phyloP scores from a whole-genome alignment of 2,113 vertebrate genomes.

The Aldabrachelys gigantea region DNA sequence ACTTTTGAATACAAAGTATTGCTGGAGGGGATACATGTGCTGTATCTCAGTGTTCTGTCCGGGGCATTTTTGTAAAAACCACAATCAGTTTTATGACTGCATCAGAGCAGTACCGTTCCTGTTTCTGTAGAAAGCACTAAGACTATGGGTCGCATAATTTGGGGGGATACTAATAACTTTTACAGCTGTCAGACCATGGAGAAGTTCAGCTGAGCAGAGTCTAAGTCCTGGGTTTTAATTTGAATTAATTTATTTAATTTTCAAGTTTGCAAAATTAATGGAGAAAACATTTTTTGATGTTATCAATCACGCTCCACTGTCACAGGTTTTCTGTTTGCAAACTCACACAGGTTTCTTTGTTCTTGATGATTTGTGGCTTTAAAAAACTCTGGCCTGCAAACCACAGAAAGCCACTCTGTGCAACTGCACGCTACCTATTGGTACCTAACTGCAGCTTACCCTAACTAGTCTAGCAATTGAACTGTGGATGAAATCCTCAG shows the following conservation, averaged over 20 bases:
- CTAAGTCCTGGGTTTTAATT: neutral
- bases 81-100: conserved; percentile 1
- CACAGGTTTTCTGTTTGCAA: conserved; percentile 35
- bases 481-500: neutral
- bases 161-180: conserved; percentile 1
- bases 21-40: neutral
- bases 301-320: conserved; percentile 32
- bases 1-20: conserved; percentile 54
- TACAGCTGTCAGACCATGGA: conserved; percentile 25
- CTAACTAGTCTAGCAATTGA: neutral
- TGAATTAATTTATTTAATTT: conserved; percentile 52
- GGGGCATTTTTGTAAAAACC: conserved; percentile 38
- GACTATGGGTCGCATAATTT: conserved; percentile 12
- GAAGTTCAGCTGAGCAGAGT: neutral
- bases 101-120: neutral
- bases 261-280: conserved; percentile 37
- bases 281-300: conserved; percentile 18
- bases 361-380: conserved; percentile 25
- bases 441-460: neutral
- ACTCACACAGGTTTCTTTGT: neutral
- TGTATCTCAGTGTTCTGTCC: conserved; percentile 24
- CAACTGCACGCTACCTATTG: fast-evolving
- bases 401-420: neutral
- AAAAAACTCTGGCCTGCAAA: conserved; percentile 9
- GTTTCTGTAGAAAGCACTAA: conserved; percentile 4